Base-by-base conservation (phyloP, 2,113 vertebrate genomes). In the Oreochromis aureus region DNA sequence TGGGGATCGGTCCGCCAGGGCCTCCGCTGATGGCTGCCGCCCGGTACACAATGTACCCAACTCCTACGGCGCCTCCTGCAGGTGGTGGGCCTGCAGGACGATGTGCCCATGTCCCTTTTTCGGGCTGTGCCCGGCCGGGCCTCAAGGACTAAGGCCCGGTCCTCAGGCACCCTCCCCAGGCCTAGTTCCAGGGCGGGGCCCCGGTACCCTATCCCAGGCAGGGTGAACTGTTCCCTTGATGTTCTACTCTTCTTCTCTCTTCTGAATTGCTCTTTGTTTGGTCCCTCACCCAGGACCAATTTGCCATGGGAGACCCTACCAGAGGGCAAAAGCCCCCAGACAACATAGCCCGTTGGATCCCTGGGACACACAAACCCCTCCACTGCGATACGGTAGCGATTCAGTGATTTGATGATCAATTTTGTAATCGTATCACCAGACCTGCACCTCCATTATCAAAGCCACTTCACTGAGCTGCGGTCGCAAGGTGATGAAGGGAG, bases 21-120 rank as follows among this genome's bases (percentile, higher is more conserved):
- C 30, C 58, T 18, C 3, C 0, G 5, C 32, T 63, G 32, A 32
- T 66, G 61, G 61, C 32, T 66, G 61, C 0, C 2, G 0, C 1
- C 32, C 36, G 32, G 61, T 10, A 36, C 61, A 36, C 10, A n/a
- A n/a, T 36, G 32, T 1, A 12, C 61, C 36, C 4, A 12, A 63
- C 18, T 36, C 18, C 32, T 63, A 36, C 0, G 6, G 2, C 2
- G 0, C 18, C 32, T 66, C 2, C 61, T n/a, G 32, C 1, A 2
- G 61, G 2, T 66, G 18, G 4, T 66, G 61, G 6, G 32, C 61
- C 32, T 66, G 61, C 61, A 66, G 61, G 32, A 66, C 4, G 32
- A 66, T 66, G 61, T 0, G 18, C 61, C 32, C 10, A 66, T 66
- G 61, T 66, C 61, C 32, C 61, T 12, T 0, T 66, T 0, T n/a